Evolutionary conservation across 53 echinoderm and acorn worm genomes (phyloP), one percentile per base, ranked within the genome.

Genomic region (Antedon mediterranea): DNA sequence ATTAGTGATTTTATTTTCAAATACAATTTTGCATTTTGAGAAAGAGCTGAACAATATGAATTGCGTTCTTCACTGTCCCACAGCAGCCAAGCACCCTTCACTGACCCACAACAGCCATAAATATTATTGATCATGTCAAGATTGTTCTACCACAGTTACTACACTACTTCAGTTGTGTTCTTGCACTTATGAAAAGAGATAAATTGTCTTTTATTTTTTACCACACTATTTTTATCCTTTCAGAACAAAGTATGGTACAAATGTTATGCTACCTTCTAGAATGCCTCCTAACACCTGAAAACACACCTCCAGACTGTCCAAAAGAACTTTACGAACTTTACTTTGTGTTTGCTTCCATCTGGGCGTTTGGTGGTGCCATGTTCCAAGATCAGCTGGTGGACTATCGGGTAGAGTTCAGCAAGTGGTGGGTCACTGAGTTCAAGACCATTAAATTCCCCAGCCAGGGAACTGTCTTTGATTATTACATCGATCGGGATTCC

Each of bases 311-410:
- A 84, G 97, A 95, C 88, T 95, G 97, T 78, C 82, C 92, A 75
- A 95, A 95, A 84, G 97, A 95, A 43, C 88, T 95, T 41, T 95
- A 95, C 73, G 97, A 95, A 77, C 88, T 95, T 73, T 95, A 95
- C 97, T 95, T 95, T 75, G 92, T 95, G 74, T 95, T 95, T 82
- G 97, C 91, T 33, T 88, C 89, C 32, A 81, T 95, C 85, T 95
- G 97, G 97, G 97, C 97, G 4, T 95, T 95, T 77, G 97, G 97
- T 71, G 97, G 97, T 27, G 89, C 91, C 31, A 95, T 89, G 92
- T 91, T 95, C 82, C 97, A 91, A 70, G 97, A 95, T 92, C 97
- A 93, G 90, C 91, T 94, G 78, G 91, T 94, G 43, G 94, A 94
- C 78, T 91, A 94, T 76, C 86, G 94, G 43, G 89, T 84, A 20